Evolutionary conservation across 1,140 invertebrate genomes (phyloP).

Genomic region (Lethrus apterus): DNA sequence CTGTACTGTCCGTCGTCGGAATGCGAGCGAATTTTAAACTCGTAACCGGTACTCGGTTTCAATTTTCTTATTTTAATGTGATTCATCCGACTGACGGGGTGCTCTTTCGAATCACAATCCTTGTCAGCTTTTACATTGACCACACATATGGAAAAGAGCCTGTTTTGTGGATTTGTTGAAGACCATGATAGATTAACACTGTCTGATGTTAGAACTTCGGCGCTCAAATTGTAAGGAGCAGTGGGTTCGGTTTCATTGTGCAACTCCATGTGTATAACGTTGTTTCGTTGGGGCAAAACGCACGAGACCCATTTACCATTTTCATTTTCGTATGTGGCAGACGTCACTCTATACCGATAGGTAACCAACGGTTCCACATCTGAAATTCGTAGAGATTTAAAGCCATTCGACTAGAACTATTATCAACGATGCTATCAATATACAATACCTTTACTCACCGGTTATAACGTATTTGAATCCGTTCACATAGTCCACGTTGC

Average conservation of each 20-base stretch:
- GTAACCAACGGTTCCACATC: conserved; percentile 22
- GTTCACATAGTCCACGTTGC: conserved; percentile 19
- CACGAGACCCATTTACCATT: background rate
- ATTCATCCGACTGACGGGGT: too few species aligned
- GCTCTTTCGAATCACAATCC: too few species aligned
- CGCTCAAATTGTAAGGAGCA: conserved; percentile 15
- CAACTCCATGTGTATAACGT: too few species aligned
- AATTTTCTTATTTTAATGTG: conserved; percentile 46
- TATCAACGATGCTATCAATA: too few species aligned
- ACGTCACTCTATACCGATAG: conserved; percentile 29
- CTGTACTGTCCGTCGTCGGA: conserved; percentile 21
- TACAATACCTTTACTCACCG: conserved; percentile 21
- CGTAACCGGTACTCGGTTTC: conserved; percentile 53
- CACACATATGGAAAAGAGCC: too few species aligned
- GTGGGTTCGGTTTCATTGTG: conserved; percentile 1
- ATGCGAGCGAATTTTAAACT: conserved; percentile 49
- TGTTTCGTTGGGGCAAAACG: too few species aligned
- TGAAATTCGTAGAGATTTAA: conserved; percentile 16
- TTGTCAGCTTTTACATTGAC: background rate
- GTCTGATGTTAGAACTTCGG: conserved; percentile 14
- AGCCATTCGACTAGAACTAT: too few species aligned
- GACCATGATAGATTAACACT: conserved; percentile 18
- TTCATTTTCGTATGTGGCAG: conserved; percentile 11
- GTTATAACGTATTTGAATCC: conserved; percentile 22
- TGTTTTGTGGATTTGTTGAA: too few species aligned